phyloP scores from a whole-genome alignment of 2,113 vertebrate genomes.

The Thermophis baileyi region DNA sequence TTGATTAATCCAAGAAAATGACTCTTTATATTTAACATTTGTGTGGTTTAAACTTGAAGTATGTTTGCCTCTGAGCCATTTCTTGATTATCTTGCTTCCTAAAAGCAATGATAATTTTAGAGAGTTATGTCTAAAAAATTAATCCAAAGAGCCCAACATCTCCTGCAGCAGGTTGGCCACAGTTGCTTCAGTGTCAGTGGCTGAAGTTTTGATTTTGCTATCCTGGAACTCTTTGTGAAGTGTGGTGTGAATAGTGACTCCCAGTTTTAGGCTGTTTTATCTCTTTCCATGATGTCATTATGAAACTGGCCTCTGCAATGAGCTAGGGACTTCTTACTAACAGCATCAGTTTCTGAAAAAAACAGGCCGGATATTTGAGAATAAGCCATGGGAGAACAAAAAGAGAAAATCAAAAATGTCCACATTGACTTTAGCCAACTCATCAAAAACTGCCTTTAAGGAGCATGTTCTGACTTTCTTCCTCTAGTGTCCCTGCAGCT shows the following conservation, averaged over 20 bases:
- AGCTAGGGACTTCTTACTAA: conserved; percentile 50
- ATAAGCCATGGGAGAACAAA: conserved; percentile 57
- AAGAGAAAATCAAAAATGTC: conserved; percentile 67
- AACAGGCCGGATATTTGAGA: conserved; percentile 55
- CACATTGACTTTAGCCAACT: conserved; percentile 58
- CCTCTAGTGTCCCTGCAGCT: conserved; percentile 1
- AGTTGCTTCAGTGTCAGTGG: conserved; percentile 56
- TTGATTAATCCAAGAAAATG: conserved; percentile 70
- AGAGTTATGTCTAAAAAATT: conserved; percentile 57
- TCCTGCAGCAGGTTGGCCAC: conserved; percentile 53
- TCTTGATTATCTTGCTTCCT: conserved; percentile 63
- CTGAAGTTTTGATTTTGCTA: conserved; percentile 50
- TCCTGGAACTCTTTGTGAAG: conserved; percentile 55
- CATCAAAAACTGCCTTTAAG: conserved; percentile 41
- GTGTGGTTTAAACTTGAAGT: conserved; percentile 69
- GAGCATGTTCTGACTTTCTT: conserved; percentile 39
- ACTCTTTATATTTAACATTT: conserved; percentile 69
- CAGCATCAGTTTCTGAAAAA: conserved; percentile 46
- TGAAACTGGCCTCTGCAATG: conserved; percentile 57
- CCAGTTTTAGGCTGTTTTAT: conserved; percentile 56
- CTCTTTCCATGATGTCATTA: conserved; percentile 55
- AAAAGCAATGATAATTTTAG: conserved; percentile 65
- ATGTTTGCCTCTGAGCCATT: conserved; percentile 72
- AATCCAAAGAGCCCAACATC: conserved; percentile 57
- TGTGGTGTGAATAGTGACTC: conserved; percentile 62